Evolutionary conservation across 2,888 invertebrate genomes (phyloP).

Genomic region (Drosophila paracracens): DNA sequence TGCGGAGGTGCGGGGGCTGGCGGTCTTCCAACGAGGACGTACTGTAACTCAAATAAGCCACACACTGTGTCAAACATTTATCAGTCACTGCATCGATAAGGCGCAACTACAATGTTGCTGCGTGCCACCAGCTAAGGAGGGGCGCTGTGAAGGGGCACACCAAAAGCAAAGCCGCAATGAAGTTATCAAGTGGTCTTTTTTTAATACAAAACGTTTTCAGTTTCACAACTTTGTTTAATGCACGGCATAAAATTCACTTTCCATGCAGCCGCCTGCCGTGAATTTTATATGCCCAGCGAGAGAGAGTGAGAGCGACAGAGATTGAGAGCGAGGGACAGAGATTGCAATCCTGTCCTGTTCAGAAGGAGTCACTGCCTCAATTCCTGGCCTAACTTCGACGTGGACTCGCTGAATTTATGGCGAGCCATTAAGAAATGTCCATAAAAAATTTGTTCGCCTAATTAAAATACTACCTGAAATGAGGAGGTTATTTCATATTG

Average conservation of each 20-base stretch:
- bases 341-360: neutral
- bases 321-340: neutral
- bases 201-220: slow-evolving; percentile 62
- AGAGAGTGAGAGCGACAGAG: neutral
- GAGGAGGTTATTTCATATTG: slow-evolving; percentile 12
- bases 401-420: slow-evolving; percentile 60
- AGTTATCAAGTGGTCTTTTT: slow-evolving; percentile 64
- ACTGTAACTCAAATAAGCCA: slow-evolving; percentile 64
- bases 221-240: slow-evolving; percentile 75
- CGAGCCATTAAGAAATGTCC: slow-evolving; percentile 71
- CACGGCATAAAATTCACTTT: slow-evolving; percentile 75
- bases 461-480: slow-evolving; percentile 67
- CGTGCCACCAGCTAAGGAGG: slow-evolving; percentile 19
- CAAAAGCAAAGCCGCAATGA: slow-evolving; percentile 41
- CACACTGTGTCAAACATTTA: slow-evolving; percentile 78
- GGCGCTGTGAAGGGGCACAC: neutral
- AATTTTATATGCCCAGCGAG: neutral
- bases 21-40: slow-evolving; percentile 27
- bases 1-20: neutral
- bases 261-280: slow-evolving; percentile 1
- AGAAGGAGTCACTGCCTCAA: neutral
- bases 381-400: slow-evolving; percentile 23
- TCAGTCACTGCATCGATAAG: slow-evolving; percentile 74
- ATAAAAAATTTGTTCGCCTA: slow-evolving; percentile 68
- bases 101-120: slow-evolving; percentile 67